phyloP scores from a whole-genome alignment of 2,888 invertebrate genomes.

The Apodemia mormo region DNA sequence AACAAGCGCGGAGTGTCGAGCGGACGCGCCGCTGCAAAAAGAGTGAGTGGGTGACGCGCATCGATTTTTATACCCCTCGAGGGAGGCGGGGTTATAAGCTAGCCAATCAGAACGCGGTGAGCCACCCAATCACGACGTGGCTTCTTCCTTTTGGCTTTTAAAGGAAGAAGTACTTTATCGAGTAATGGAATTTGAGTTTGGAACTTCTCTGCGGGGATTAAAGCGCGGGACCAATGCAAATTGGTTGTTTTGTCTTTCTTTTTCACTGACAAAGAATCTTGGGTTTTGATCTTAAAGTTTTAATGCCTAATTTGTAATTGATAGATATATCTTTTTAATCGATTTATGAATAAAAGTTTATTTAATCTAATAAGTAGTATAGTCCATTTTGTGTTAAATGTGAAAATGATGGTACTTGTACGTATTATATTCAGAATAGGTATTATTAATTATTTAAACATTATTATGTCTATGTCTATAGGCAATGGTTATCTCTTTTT shows the following conservation, averaged over 20 bases:
- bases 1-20: slow-evolving; percentile 70
- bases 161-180: slow-evolving; percentile 52
- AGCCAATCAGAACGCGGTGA: slow-evolving; percentile 74
- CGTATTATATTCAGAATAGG: too few species aligned
- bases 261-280: slow-evolving; percentile 46
- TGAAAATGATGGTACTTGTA: too few species aligned
- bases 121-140: slow-evolving; percentile 71
- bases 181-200: slow-evolving; percentile 78
- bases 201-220: slow-evolving; percentile 68
- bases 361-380: too few species aligned
- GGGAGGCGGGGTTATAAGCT: slow-evolving; percentile 71
- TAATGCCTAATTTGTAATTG: slow-evolving; percentile 23
- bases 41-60: slow-evolving; percentile 59
- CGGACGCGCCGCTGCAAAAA: slow-evolving; percentile 69
- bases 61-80: slow-evolving; percentile 78
- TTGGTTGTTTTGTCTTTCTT: slow-evolving; percentile 54
- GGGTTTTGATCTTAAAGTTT: slow-evolving; percentile 26
- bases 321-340: slow-evolving; percentile 17
- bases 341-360: slow-evolving; percentile 5
- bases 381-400: too few species aligned
- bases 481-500: too few species aligned
- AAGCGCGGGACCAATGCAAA: slow-evolving; percentile 57
- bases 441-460: too few species aligned
- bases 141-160: slow-evolving; percentile 66
- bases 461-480: too few species aligned